A percentile compares a stretch with the other conserved stretches of the same genome.
These are phyloP conservation scores for Zosterops japonicus DNA, from an alignment of 2,113 vertebrate genomes.

Conservation along the genomic window DNA sequence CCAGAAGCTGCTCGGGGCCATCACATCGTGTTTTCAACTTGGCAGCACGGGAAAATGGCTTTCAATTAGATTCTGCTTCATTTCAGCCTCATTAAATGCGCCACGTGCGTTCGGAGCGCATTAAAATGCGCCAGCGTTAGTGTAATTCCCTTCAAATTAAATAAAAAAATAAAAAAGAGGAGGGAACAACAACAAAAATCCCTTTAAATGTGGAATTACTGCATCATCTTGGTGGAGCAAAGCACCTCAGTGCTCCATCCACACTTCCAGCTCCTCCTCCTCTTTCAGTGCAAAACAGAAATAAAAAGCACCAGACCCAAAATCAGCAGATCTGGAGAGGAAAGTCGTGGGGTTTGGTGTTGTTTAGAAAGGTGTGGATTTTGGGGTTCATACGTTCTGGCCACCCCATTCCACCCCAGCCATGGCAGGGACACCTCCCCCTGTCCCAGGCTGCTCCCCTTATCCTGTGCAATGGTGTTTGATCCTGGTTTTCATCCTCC, in stretches of 20 bases:
- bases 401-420: neutral
- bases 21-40: neutral
- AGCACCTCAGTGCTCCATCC: neutral
- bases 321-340: neutral
- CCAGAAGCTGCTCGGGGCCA: neutral
- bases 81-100: neutral
- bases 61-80: neutral
- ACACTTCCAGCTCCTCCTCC: neutral
- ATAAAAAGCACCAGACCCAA: neutral
- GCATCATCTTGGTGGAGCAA: neutral
- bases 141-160: neutral
- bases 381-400: neutral
- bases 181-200: neutral
- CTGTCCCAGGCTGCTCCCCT: neutral
- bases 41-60: neutral
- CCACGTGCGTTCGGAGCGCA: neutral
- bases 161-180: neutral
- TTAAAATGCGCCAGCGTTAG: neutral
- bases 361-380: neutral
- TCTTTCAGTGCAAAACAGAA: neutral
- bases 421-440: neutral
- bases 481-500: no score
- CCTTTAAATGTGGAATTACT: neutral
- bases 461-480: no score
- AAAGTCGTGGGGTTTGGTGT: neutral